These are phyloP conservation scores for Heliornis fulica DNA, from an alignment of 2,113 vertebrate genomes.

Conservation along the genomic window DNA sequence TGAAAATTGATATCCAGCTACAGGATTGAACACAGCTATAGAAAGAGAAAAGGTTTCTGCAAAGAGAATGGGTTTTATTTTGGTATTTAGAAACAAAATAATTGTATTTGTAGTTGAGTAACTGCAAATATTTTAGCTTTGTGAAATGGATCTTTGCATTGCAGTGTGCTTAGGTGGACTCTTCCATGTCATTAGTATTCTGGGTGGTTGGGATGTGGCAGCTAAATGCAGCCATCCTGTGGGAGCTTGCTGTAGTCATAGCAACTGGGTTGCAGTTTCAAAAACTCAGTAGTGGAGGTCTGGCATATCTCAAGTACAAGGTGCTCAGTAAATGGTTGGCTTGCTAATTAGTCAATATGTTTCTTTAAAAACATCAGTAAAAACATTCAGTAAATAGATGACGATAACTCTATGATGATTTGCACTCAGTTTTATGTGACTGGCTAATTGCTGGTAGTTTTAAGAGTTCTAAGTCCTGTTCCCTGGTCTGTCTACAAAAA, in stretches of 20 bases:
- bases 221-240: conserved; percentile 24
- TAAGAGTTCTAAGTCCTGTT: not conserved
- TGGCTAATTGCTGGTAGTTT: not conserved
- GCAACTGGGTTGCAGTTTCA: conserved; percentile 57
- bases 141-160: not conserved
- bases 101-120: conserved; percentile 5
- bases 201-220: conserved; percentile 31
- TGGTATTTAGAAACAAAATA: not conserved
- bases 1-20: not conserved
- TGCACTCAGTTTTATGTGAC: not conserved
- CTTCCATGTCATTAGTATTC: conserved; percentile 58
- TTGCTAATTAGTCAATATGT: conserved; percentile 29
- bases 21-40: not conserved
- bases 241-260: conserved; percentile 60
- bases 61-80: not conserved
- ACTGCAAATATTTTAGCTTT: conserved; percentile 9
- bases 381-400: not conserved
- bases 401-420: not conserved
- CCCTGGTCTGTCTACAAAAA: not conserved
- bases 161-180: not conserved
- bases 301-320: not conserved
- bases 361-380: not conserved
- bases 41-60: not conserved
- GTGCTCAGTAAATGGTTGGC: conserved; percentile 25
- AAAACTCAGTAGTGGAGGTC: conserved; percentile 1